Conservation (phyloP, 1,140 invertebrate species). For the Paramacrobiotus metropolitanus region DNA sequence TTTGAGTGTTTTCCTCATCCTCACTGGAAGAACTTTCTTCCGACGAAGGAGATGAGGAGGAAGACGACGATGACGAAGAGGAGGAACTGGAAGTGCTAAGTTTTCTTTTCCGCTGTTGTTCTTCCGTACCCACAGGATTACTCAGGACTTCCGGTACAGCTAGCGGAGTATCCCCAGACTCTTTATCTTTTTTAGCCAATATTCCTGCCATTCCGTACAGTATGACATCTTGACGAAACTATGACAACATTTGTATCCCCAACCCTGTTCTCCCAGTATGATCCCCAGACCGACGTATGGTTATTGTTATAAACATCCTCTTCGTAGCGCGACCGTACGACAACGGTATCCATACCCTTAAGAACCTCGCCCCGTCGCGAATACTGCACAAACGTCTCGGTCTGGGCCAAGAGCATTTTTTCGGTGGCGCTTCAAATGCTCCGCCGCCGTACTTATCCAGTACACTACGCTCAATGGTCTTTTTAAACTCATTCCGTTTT, state of each 20-base stretch:
- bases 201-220: constrained; percentile 51
- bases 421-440: constrained; percentile 63
- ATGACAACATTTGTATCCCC: constrained; percentile 92
- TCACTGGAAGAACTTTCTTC: constrained; percentile 3
- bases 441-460: constrained; percentile 70
- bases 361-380: constrained; percentile 65
- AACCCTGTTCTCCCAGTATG: constrained; percentile 70
- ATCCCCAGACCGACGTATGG: constrained; percentile 82
- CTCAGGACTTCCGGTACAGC: background rate
- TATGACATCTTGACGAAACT: constrained; percentile 58
- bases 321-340: constrained; percentile 69
- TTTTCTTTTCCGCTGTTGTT: background rate
- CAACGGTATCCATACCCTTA: constrained; percentile 60
- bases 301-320: constrained; percentile 82
- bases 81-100: too few relatives aligned
- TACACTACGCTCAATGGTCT: constrained; percentile 41
- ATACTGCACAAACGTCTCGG: constrained; percentile 87
- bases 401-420: constrained; percentile 72
- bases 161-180: background rate
- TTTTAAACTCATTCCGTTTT: constrained; percentile 65
- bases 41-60: background rate
- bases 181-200: background rate
- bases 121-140: too few relatives aligned
- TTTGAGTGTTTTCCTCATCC: constrained; percentile 16
- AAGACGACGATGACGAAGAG: background rate